Evolutionary conservation across 2,797 vertebrate species (phyloP).

Genomic region (Poeciliopsis gracilis): DNA sequence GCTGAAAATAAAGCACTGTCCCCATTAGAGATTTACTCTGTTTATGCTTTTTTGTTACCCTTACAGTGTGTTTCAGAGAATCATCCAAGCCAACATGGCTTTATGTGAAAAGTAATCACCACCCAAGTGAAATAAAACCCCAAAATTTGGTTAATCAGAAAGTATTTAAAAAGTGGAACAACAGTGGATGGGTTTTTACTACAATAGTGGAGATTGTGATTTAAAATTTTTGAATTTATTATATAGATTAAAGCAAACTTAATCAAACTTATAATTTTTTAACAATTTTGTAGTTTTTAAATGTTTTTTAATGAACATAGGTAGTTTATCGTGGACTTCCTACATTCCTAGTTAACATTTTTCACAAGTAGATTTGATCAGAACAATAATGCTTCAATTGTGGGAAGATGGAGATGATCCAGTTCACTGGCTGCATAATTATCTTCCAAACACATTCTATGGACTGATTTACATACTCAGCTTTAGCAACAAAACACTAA

Average conservation of each 20-base stretch:
- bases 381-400: neutral
- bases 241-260: neutral
- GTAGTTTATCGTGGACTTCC: too few species aligned
- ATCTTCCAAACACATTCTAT: constrained; percentile 55
- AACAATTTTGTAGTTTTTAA: neutral
- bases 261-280: neutral
- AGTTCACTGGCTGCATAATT: constrained; percentile 50
- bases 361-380: neutral
- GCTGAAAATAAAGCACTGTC: constrained; percentile 21
- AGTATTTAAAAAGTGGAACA: neutral
- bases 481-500: constrained; percentile 39
- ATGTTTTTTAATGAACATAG: neutral
- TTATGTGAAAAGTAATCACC: neutral
- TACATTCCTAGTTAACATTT: neutral
- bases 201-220: neutral
- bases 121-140: neutral
- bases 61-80: neutral
- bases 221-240: neutral
- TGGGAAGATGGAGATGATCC: constrained; percentile 15
- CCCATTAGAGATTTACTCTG: neutral
- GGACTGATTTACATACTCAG: constrained; percentile 57
- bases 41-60: neutral
- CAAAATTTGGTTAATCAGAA: neutral
- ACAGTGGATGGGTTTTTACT: neutral
- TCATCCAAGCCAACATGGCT: neutral